Conservation (phyloP, 2,888 invertebrate genomes). For the Limnephilus auricula region DNA sequence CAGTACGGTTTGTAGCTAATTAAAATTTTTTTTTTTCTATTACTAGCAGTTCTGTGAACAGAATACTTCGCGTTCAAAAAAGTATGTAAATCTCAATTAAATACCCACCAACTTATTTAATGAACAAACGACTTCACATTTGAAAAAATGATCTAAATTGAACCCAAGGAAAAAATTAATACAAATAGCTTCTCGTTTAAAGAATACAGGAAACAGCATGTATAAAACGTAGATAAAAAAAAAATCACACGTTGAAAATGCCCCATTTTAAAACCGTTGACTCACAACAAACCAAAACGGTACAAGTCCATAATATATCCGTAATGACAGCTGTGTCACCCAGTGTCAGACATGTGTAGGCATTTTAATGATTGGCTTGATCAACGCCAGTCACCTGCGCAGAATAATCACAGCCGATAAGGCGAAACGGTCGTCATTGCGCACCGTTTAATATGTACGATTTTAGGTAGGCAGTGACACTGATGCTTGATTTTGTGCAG, state of each 20-base stretch:
- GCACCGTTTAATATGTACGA: neutral
- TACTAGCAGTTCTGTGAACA: no score
- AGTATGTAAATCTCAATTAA: no score
- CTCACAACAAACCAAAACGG: neutral
- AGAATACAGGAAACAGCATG: neutral
- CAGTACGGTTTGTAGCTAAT: no score
- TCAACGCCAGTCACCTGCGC: slow-evolving; percentile 19
- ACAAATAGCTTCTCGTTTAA: neutral
- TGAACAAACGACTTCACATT: no score
- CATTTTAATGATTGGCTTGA: neutral
- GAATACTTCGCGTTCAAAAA: no score
- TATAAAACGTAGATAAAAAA: neutral
- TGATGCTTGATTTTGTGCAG: neutral
- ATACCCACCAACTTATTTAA: no score
- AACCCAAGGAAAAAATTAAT: no score
- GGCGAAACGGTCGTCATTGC: slow-evolving; percentile 29
- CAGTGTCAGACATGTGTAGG: neutral
- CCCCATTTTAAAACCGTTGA: neutral
- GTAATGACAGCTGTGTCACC: neutral
- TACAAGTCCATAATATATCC: neutral
- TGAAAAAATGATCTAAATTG: no score
- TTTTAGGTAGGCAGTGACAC: neutral
- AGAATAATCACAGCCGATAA: slow-evolving; percentile 10
- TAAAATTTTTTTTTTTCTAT: no score
- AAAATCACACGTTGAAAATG: neutral